Percentiles rank a stretch among this genome's conserved stretches.
Conservation (phyloP, 1,140 invertebrate species). For the Odontomachus brunneus region DNA sequence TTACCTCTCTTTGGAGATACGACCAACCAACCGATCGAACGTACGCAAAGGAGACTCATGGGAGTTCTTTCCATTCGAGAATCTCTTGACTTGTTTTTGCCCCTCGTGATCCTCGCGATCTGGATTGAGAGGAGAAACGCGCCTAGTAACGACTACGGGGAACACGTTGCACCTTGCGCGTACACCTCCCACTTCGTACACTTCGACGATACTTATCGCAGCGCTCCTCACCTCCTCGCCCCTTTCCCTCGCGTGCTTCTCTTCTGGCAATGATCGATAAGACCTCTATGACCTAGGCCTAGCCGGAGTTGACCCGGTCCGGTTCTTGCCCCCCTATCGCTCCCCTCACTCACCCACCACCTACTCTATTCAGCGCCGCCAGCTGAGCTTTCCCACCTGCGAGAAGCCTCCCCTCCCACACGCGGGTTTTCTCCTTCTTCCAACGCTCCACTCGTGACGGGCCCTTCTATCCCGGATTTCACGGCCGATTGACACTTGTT, state of each 20-base stretch:
- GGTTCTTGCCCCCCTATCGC: background rate
- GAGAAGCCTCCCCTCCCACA: background rate
- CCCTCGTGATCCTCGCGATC: no score
- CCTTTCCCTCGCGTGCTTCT: background rate
- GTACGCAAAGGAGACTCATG: no score
- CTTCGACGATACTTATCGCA: background rate
- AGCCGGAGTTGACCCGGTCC: slow-evolving; percentile 32
- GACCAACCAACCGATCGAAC: no score
- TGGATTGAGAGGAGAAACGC: no score
- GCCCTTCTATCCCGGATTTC: slow-evolving; percentile 61
- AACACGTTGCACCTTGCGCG: no score
- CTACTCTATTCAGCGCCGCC: slow-evolving; percentile 34
- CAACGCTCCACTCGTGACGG: background rate
- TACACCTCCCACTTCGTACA: no score
- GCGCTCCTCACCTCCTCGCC: background rate
- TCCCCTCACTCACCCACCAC: no score
- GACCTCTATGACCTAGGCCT: slow-evolving; percentile 57
- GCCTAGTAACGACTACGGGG: no score
- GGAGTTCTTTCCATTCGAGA: no score
- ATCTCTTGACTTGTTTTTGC: no score
- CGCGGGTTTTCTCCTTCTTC: background rate
- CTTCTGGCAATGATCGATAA: slow-evolving; percentile 59
- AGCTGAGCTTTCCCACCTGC: slow-evolving; percentile 47
- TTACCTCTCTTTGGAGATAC: no score
- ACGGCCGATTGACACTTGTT: slow-evolving; percentile 75